These are phyloP conservation scores for Odocoileus hemionus DNA, from an alignment of 2,113 vertebrate species.

Conservation along the genomic window DNA sequence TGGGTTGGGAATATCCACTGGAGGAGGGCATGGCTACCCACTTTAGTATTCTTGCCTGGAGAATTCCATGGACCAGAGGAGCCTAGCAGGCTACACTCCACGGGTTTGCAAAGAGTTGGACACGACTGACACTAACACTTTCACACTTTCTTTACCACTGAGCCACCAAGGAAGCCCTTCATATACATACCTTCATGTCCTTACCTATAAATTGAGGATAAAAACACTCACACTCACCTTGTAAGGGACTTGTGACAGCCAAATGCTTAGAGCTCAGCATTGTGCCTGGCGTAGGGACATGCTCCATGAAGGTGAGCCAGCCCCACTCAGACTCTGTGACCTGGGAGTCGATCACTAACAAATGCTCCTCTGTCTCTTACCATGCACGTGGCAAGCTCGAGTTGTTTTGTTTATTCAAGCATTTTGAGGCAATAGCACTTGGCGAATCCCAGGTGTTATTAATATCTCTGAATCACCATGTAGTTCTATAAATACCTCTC, in stretches of 20 bases:
- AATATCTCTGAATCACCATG: conserved; percentile 16
- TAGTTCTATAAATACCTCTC: conserved; percentile 29
- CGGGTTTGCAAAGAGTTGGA: neutral
- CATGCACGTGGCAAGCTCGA: neutral
- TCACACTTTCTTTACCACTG: neutral
- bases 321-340: neutral
- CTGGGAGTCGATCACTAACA: too few species aligned
- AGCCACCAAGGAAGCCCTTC: neutral
- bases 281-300: neutral
- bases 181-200: neutral
- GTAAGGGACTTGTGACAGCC: neutral
- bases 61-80: neutral
- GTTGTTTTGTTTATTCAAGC: conserved; percentile 33
- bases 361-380: neutral
- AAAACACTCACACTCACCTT: neutral
- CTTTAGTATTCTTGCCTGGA: neutral
- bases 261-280: neutral
- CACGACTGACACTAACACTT: accelerated
- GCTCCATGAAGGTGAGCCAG: neutral
- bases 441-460: conserved; percentile 29
- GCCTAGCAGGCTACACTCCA: neutral
- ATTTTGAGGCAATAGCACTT: neutral
- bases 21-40: neutral
- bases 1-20: neutral
- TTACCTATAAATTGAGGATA: neutral